Base-by-base conservation (phyloP, 1,140 invertebrate genomes). In the Conus ventricosus region DNA sequence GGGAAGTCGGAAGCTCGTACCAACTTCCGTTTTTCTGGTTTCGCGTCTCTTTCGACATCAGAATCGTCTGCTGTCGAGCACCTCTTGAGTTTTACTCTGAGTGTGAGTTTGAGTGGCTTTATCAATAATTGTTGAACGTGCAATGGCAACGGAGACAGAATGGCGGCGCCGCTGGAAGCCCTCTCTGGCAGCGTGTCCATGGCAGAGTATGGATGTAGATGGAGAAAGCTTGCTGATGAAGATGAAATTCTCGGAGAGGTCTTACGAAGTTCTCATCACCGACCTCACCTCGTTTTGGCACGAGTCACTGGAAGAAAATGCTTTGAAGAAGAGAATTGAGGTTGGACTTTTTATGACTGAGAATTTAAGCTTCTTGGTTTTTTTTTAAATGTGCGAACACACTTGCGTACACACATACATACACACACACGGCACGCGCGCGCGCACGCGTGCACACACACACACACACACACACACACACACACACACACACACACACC, bases 151-250 rank as follows among this genome's bases (percentile, higher is more conserved):
- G 54, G 94, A 94, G 88, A 90, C 93, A 57, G 91, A 94, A 90
- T 94, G 94, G 94, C 88, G 94, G 84, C 88, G 93, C 51, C 88
- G 84, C 60, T 94, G 93, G 93, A 94, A 94, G 84, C 92, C 94
- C n/a, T 91, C 91, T 90, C 87, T 94, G 23, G 90, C 88, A 63
- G 90, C 92, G 67, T 92, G 88, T 89, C 92, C 93, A 67, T 94
- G 94, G 94, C 92, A 92, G 82, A 90, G 90, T 5, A 87, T 94
- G 6, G 86, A 87, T 63, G 89, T 92, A 13, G 91, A 91, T 54
- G 90, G 85, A n/a, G 85, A 90, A 57, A 90, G 88, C 27, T 93
- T 92, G 83, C 83, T 94, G 51, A 90, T 94, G 13, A 94, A 94
- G 90, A 90, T 89, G 67, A 91, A 88, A 60, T 94, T 94, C 85